Base-by-base conservation (phyloP, 2,797 vertebrate genomes). In the Zenarchopterus dispar region DNA sequence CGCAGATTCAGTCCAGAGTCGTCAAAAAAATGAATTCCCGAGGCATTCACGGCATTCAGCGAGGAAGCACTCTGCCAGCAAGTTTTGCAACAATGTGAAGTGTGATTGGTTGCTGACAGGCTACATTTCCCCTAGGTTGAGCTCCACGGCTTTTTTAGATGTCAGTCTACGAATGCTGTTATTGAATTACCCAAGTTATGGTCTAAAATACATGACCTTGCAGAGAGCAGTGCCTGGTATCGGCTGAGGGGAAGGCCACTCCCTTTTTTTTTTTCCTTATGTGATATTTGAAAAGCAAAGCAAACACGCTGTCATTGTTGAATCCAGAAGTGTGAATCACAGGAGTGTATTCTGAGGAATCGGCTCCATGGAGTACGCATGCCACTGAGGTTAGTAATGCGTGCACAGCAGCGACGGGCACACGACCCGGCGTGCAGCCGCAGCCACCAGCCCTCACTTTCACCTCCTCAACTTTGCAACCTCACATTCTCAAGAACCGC, bases 41-140 rank as follows among this genome's bases (percentile, higher is more conserved):
- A 77, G 57, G 64, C 62, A 49, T 78, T 79, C 49, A 47, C 50
- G 22, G 66, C 75, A 39, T 73, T 84, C 46, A 72, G 54, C 46
- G 21, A 41, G 45, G 68, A 75, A 55, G 66, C 55, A 15, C 54
- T 64, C 67, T 81, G 81, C 87, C 86, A 84, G 68, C 69, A 64
- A 78, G 73, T 85, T 67, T 85, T 82, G 84, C 86, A 88, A 84
- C 67, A 84, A 64, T 63, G 53, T 73, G 47, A 83, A 49, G 52
- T 52, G 56, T 84, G 80, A 86, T 74, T 80, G 81, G 75, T 65
- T 84, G 85, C 67, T 90, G 85, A 88, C 84, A 87, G 82, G 78
- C 74, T 74, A 82, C 82, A 86, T 85, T 80, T 89, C 87, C 84
- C 77, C 59, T 44, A 84, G 74, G 80, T 78, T 77, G 60, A 82